phyloP scores from a whole-genome alignment of 2,888 invertebrate species.

The Tipula unca region DNA sequence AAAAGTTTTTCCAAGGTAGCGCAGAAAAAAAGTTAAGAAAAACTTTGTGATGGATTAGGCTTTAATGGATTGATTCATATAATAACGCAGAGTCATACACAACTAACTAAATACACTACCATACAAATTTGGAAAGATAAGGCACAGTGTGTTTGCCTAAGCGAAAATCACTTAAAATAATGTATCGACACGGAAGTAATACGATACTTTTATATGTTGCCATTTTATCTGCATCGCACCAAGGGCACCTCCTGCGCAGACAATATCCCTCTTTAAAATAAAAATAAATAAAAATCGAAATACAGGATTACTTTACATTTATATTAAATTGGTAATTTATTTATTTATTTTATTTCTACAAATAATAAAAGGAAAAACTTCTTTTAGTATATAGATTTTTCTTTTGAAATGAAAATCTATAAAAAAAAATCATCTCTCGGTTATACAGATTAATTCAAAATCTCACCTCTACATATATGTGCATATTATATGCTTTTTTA shows the following conservation, averaged over 20 bases:
- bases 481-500: background rate
- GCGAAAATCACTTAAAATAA: background rate
- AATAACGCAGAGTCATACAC: background rate
- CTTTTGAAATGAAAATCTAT: background rate
- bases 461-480: background rate
- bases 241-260: background rate
- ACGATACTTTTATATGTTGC: background rate
- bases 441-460: background rate
- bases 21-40: background rate
- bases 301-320: background rate
- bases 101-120: background rate
- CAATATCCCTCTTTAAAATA: background rate
- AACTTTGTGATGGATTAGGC: background rate
- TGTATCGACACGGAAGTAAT: background rate
- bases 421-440: background rate
- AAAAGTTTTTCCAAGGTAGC: background rate
- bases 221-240: background rate
- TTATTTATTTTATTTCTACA: background rate
- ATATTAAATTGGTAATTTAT: background rate
- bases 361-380: background rate
- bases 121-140: background rate
- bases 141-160: background rate
- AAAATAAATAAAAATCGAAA: background rate
- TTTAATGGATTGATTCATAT: background rate
- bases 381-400: background rate